phyloP scores from a whole-genome alignment of 2,797 vertebrate species.

The Danio jaintianensis region DNA sequence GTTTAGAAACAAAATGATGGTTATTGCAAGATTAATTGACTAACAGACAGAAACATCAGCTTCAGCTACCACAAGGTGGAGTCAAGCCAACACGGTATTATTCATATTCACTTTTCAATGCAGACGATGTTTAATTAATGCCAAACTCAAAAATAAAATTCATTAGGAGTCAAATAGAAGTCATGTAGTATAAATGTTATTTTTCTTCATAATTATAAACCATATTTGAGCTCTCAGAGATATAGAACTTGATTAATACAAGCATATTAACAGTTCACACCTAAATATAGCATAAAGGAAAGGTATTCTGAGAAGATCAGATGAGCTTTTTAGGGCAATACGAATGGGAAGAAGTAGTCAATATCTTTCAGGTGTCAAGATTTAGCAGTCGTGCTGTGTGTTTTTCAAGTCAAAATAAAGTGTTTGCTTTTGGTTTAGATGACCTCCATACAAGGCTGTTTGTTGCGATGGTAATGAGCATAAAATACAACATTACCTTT shows the following conservation, averaged over 20 bases:
- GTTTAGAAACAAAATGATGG: neutral
- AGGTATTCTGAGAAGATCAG: neutral
- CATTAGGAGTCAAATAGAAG: too few species aligned
- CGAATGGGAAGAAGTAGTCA: neutral
- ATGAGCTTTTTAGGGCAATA: neutral
- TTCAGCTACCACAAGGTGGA: constrained; percentile 33
- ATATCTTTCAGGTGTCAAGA: neutral
- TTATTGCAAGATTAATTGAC: neutral
- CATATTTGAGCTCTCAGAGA: neutral
- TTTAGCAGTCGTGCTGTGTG: neutral
- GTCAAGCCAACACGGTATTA: constrained; percentile 2
- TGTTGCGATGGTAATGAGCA: constrained; percentile 13
- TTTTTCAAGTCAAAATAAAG: constrained; percentile 6
- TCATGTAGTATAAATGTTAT: too few species aligned
- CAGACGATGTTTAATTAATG: neutral
- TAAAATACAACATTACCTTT: neutral
- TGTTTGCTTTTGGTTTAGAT: constrained; percentile 12
- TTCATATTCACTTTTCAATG: neutral
- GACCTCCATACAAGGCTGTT: constrained; percentile 22
- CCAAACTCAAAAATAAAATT: neutral
- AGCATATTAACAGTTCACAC: neutral
- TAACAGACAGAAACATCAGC: constrained; percentile 4
- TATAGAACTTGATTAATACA: neutral
- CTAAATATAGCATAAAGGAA: neutral
- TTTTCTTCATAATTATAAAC: neutral